A percentile compares a stretch with the other conserved stretches of the same genome.
Evolutionary conservation across 2,888 invertebrate genomes (phyloP).

Genomic region (Agonopterix alstromeriana): DNA sequence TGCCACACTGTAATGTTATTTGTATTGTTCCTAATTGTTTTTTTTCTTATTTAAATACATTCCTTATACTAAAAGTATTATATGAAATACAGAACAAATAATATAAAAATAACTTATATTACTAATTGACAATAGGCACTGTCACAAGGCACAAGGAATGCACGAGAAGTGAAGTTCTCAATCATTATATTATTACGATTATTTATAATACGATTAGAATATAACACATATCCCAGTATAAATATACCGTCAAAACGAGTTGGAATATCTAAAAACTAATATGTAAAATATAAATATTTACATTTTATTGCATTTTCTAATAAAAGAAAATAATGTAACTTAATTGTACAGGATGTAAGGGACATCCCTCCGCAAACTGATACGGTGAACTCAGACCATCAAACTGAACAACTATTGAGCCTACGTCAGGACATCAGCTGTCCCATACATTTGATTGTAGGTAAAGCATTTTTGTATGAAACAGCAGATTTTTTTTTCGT

Average conservation of each 20-base stretch:
- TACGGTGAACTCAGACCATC: too few relatives aligned
- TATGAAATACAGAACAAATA: background rate
- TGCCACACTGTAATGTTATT: too few relatives aligned
- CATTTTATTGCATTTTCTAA: slow-evolving; percentile 19
- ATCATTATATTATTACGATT: background rate
- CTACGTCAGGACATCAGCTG: too few relatives aligned
- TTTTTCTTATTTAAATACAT: too few relatives aligned
- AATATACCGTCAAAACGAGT: background rate
- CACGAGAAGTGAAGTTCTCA: slow-evolving; percentile 27
- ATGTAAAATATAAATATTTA: slow-evolving; percentile 13
- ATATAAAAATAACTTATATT: background rate
- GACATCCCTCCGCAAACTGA: too few relatives aligned
- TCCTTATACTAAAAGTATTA: too few relatives aligned
- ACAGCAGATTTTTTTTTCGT: too few relatives aligned
- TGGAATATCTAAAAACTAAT: background rate
- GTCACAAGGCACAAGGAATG: slow-evolving; percentile 69
- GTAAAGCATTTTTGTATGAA: too few relatives aligned
- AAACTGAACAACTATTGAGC: too few relatives aligned
- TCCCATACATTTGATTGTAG: too few relatives aligned
- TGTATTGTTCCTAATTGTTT: too few relatives aligned
- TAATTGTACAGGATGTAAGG: too few relatives aligned
- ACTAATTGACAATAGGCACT: slow-evolving; percentile 9
- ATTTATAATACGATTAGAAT: background rate
- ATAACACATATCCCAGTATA: background rate
- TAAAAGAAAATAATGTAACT: slow-evolving; percentile 5